These are phyloP conservation scores for Tragelaphus oryx DNA, from an alignment of 2,797 vertebrate species.

Conservation along the genomic window DNA sequence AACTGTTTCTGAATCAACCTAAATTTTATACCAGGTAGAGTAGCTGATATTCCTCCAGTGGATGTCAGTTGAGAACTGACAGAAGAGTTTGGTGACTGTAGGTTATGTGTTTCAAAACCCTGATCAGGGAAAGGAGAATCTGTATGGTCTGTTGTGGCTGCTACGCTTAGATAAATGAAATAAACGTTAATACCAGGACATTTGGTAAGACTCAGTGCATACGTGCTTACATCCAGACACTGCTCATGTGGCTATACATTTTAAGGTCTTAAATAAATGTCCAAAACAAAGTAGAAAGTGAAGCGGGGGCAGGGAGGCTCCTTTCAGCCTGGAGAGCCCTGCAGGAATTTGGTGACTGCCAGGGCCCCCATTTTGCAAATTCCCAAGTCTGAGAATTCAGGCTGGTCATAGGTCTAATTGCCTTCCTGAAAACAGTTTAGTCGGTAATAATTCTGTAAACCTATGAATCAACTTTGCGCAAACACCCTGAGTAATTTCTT, in stretches of 20 bases:
- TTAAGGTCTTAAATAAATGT: neutral
- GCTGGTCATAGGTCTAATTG: conserved; percentile 60
- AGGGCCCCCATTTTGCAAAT: neutral
- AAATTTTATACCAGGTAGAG: neutral
- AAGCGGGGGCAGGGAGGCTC: neutral
- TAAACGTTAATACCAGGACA: neutral
- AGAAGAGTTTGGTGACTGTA: neutral
- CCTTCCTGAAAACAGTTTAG: conserved; percentile 73
- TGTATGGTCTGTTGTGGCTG: rapidly evolving
- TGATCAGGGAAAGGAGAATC: neutral
- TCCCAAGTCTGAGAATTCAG: neutral
- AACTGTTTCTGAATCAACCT: neutral
- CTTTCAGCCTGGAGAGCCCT: neutral
- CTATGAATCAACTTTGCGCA: conserved; percentile 84
- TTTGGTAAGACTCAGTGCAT: rapidly evolving
- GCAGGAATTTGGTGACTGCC: neutral
- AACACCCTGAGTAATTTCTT: conserved; percentile 86
- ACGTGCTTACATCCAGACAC: rapidly evolving
- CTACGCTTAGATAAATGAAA: neutral
- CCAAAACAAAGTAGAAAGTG: neutral
- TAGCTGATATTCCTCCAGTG: rapidly evolving
- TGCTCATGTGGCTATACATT: neutral
- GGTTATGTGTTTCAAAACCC: neutral
- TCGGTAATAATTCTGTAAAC: conserved; percentile 81
- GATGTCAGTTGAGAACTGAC: neutral